Conservation (phyloP, 2,113 vertebrate species). For the Vimba vimba region DNA sequence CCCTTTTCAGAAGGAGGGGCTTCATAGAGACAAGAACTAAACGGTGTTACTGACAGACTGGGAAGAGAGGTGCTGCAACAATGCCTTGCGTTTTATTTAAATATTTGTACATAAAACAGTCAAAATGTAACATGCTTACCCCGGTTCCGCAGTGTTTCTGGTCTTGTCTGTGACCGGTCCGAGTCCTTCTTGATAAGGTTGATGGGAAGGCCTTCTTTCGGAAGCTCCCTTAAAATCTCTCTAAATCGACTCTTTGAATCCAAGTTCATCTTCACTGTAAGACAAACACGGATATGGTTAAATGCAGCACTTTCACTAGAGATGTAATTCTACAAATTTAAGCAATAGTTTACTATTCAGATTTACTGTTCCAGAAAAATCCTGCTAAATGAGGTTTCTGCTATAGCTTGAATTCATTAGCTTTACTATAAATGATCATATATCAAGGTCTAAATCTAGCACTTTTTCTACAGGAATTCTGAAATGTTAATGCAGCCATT, state of each 20-base stretch:
- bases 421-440: background rate
- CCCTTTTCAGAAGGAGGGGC: too few relatives aligned
- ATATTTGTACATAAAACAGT: background rate
- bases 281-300: background rate
- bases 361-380: background rate
- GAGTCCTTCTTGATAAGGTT: constrained; percentile 78
- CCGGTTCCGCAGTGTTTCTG: constrained; percentile 70
- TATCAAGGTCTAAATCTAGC: background rate
- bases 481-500: constrained; percentile 32
- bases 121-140: constrained; percentile 20
- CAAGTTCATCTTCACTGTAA: constrained; percentile 77
- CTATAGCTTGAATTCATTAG: background rate
- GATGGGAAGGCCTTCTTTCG: constrained; percentile 72
- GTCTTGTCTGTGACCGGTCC: constrained; percentile 77
- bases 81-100: background rate
- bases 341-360: background rate
- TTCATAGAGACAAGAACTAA: too few relatives aligned
- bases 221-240: constrained; percentile 88
- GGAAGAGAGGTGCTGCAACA: too few relatives aligned
- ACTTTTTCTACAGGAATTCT: background rate
- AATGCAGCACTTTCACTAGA: background rate
- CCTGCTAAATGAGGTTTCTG: background rate
- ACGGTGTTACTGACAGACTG: too few relatives aligned
- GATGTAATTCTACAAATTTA: background rate
- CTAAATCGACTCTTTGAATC: constrained; percentile 82